Evolutionary conservation across 37 sponge, comb jelly and placozoan species (phyloP).

Genomic region (Oscarella lobularis): DNA sequence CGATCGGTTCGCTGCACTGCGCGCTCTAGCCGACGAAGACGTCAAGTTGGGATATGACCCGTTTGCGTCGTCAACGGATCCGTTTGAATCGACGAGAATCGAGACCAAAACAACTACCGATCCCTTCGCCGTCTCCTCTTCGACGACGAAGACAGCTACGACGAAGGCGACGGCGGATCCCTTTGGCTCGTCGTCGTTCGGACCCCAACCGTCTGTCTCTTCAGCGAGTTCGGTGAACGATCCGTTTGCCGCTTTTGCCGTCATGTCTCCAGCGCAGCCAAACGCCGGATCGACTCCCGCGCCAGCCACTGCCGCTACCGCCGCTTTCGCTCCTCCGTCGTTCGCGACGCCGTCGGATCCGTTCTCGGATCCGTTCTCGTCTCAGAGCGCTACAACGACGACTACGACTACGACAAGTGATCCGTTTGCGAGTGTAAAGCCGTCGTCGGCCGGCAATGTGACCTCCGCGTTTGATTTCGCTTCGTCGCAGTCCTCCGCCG

Average conservation of each 20-base stretch:
- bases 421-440: too few species aligned
- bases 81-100: neutral
- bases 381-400: too few species aligned
- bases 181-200: neutral
- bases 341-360: too few species aligned
- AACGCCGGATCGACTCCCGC: too few species aligned
- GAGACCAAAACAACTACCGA: neutral
- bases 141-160: neutral
- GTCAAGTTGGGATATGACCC: neutral
- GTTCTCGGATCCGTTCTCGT: too few species aligned
- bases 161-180: neutral
- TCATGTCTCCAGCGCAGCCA: neutral
- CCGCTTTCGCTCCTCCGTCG: too few species aligned
- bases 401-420: too few species aligned
- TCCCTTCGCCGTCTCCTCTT: neutral
- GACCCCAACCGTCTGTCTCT: neutral
- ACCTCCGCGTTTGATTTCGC: too few species aligned
- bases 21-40: neutral
- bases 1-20: neutral
- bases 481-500: too few species aligned
- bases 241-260: neutral
- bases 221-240: neutral
- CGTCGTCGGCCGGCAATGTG: too few species aligned
- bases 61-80: too few species aligned
- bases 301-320: too few species aligned